Evolutionary conservation across 2,797 vertebrate genomes (phyloP).

Genomic region (Ara ararauna): DNA sequence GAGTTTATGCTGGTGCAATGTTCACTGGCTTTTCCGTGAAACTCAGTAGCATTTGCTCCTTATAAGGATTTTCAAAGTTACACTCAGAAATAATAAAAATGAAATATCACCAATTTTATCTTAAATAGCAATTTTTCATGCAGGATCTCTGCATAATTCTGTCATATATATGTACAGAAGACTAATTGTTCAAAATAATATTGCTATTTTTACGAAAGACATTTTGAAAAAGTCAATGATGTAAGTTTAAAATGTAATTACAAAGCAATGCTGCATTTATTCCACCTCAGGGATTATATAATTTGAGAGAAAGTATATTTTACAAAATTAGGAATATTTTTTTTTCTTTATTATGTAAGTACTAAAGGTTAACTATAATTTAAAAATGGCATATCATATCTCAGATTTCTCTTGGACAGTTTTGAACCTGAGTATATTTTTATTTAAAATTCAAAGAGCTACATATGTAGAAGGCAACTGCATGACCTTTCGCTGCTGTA

Average conservation of each 20-base stretch:
- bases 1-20: constrained; percentile 43
- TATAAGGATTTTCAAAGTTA: constrained; percentile 46
- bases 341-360: neutral
- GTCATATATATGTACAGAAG: neutral
- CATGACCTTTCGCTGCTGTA: neutral
- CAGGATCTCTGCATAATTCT: neutral
- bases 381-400: neutral
- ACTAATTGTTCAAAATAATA: neutral
- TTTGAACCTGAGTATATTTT: neutral
- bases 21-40: constrained; percentile 60
- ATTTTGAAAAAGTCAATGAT: neutral
- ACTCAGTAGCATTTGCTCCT: constrained; percentile 55
- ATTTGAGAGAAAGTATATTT: neutral
- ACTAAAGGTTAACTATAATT: neutral
- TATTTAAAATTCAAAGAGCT: neutral
- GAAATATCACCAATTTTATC: constrained; percentile 21
- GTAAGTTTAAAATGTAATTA: neutral
- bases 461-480: neutral
- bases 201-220: neutral
- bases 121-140: constrained; percentile 5
- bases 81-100: neutral
- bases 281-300: neutral
- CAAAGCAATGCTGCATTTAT: neutral
- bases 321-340: neutral
- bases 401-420: neutral